phyloP scores from a whole-genome alignment of 2,888 invertebrate species.

The Aphidoletes aphidimyza region DNA sequence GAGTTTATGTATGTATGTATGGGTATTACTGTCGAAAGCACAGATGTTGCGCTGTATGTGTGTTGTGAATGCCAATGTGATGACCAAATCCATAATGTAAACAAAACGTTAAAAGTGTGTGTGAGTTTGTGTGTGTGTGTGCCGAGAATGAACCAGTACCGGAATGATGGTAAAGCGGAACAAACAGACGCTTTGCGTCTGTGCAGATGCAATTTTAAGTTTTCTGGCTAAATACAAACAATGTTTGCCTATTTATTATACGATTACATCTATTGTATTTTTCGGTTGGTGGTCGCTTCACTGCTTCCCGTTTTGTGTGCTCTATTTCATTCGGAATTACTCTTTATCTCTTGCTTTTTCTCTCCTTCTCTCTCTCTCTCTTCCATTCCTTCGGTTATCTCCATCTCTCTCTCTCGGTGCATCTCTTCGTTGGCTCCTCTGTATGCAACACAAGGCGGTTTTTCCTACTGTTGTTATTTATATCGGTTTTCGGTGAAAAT shows the following conservation, averaged over 20 bases:
- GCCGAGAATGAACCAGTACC: neutral
- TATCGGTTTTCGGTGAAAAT: constrained; percentile 44
- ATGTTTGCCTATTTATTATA: constrained; percentile 52
- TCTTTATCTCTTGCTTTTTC: no score
- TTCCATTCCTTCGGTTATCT: no score
- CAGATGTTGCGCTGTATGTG: neutral
- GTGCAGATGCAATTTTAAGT: constrained; percentile 39
- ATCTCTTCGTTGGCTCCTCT: neutral
- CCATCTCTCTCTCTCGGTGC: neutral
- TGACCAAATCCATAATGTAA: constrained; percentile 39
- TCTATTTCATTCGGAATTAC: no score
- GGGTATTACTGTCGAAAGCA: no score
- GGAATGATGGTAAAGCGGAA: neutral
- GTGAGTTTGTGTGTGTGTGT: neutral
- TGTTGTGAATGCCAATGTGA: constrained; percentile 1
- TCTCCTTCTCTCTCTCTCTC: neutral
- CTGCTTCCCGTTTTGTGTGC: neutral
- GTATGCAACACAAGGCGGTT: neutral
- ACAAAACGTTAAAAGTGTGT: neutral
- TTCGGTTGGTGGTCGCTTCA: neutral
- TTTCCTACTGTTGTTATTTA: constrained; percentile 27
- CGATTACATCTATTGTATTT: constrained; percentile 47
- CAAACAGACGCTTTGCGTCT: constrained; percentile 37
- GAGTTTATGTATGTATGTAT: no score
- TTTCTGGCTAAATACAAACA: constrained; percentile 28